Base-by-base conservation (phyloP, 2,113 vertebrate genomes). In the Channa argus region DNA sequence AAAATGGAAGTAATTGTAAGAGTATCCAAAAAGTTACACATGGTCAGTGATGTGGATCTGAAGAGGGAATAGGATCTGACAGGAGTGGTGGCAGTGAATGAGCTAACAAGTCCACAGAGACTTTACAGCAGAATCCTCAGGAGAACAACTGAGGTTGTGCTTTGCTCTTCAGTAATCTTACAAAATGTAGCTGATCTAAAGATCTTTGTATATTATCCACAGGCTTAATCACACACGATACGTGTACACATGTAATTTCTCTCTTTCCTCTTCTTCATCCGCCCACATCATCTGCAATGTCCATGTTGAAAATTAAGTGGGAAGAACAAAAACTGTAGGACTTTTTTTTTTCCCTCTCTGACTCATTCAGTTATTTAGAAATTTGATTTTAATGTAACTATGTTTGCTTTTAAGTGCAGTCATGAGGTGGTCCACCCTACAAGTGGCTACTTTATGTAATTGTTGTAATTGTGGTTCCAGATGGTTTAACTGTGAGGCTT, bases 41-140 rank as follows among this genome's bases (percentile, higher is more conserved):
- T 9, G 7, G n/a, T 50, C n/a, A 14, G 15, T 51, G 50, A 51
- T n/a, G 14, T 44, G 36, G 37, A 50, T 61, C 12, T 51, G 11
- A 14, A 41, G 39, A 41, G 39, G 6, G 39, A 41, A 41, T 4
- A 5, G 39, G 39, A 7, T 41, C 56, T 52, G 72, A 51, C 63
- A 52, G 46, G 53, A 74, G 33, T 36, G 38, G 43, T 46, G 15
- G 13, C 60, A 15, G 36, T 15, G 63, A 49, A 43, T 4, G 2
- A 58, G 44, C 34, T 49, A 53, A 71, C 60, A 72, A 39, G 46
- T 68, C 56, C 39, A 50, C 43, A 51, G 39, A 41, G 39, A 41
- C 39, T 4, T 7, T 5, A 41, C 39, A 41, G 39, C 63, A 63
- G 69, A 77, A 49, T 52, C 39, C 39, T 41, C 39, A 41, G 39